A percentile compares a stretch with the other conserved stretches of the same genome.
phyloP scores from a whole-genome alignment of 2,888 invertebrate species.

The Mactromeris polynyma region DNA sequence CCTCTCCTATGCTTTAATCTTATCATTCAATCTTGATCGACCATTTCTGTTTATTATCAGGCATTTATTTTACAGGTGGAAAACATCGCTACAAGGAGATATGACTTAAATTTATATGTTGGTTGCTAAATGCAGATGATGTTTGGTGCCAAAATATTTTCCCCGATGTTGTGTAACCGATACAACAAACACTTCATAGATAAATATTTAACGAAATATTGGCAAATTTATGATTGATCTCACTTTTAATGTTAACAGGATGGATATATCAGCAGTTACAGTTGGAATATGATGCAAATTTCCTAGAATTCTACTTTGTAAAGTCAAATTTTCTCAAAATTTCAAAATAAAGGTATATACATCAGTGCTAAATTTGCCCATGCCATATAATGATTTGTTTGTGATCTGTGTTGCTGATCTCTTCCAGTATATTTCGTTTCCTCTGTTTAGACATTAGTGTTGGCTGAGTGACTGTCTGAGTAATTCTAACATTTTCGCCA shows the following conservation, averaged over 20 bases:
- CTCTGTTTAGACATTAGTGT: not conserved
- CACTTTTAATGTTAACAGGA: too few species aligned
- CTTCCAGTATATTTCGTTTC: conserved; percentile 1
- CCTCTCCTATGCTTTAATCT: not conserved
- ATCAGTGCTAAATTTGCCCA: not conserved
- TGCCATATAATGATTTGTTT: not conserved
- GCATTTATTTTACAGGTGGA: conserved; percentile 3
- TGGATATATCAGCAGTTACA: too few species aligned
- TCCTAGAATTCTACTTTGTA: not conserved
- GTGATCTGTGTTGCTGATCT: not conserved
- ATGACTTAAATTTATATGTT: conserved; percentile 14
- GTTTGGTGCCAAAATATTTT: conserved; percentile 13
- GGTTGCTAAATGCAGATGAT: not conserved
- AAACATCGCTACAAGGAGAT: not conserved
- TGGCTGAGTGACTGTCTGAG: not conserved
- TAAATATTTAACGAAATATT: too few species aligned
- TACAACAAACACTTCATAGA: not conserved
- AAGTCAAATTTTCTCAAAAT: not conserved
- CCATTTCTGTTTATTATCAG: conserved; percentile 4
- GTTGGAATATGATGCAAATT: not conserved
- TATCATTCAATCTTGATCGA: not conserved
- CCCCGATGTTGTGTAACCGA: not conserved
- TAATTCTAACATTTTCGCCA: not conserved
- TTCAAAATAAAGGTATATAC: not conserved
- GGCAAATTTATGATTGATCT: too few species aligned